A percentile compares a stretch with the other conserved stretches of the same genome.
Conservation (phyloP, 2,797 vertebrate species). For the Aldrovandia affinis region DNA sequence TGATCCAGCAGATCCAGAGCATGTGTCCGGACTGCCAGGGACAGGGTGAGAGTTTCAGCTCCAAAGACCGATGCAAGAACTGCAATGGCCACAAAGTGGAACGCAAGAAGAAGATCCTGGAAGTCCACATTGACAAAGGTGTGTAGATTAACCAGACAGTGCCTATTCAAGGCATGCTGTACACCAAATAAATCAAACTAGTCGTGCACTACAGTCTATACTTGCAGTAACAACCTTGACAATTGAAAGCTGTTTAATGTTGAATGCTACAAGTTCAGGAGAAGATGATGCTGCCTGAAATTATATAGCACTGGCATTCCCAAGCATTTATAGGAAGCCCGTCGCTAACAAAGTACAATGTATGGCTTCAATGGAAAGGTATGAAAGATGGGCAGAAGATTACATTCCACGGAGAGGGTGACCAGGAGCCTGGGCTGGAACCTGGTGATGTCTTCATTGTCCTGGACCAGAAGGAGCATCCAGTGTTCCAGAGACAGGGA, state of each 20-base stretch:
- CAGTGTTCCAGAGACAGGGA: conserved; percentile 82
- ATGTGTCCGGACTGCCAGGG: conserved; percentile 93
- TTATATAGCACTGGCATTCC: not conserved
- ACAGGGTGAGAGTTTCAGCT: conserved; percentile 88
- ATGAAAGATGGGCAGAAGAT: conserved; percentile 97
- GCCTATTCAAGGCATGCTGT: not conserved
- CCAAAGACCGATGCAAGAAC: conserved; percentile 90
- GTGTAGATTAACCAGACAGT: not conserved
- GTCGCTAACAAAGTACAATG: not conserved
- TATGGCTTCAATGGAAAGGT: conserved; percentile 66
- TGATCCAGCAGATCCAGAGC: conserved; percentile 97
- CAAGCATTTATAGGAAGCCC: not conserved
- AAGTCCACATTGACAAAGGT: conserved; percentile 97
- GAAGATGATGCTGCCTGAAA: not conserved
- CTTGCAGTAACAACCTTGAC: not conserved
- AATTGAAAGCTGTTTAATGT: not conserved
- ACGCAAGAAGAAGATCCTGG: conserved; percentile 92
- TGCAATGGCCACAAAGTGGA: conserved; percentile 91
- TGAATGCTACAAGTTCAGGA: not conserved
- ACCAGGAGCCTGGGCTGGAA: conserved; percentile 94
- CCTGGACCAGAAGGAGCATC: conserved; percentile 90
- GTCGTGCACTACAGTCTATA: not conserved
- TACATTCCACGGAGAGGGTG: conserved; percentile 91
- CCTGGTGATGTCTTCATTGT: conserved; percentile 93
- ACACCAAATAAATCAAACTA: not conserved